phyloP scores from a whole-genome alignment of 2,888 invertebrate genomes.

The Chironomus tentans region DNA sequence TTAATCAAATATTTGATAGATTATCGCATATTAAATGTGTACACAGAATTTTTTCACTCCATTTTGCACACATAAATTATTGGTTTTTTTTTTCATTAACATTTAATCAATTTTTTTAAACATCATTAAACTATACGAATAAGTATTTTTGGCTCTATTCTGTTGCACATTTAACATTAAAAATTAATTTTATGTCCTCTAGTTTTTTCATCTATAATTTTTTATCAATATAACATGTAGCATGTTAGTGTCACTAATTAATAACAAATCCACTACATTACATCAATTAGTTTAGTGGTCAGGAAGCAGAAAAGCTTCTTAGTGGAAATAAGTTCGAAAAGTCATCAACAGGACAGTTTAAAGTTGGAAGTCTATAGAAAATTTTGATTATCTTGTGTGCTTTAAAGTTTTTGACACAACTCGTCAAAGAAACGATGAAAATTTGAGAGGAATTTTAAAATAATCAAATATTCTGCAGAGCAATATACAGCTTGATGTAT shows the following conservation, averaged over 20 bases:
- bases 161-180: neutral
- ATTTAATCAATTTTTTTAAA: neutral
- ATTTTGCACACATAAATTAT: neutral
- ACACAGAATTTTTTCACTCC: neutral
- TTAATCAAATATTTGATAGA: neutral
- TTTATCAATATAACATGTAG: neutral
- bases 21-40: neutral
- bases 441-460: too few relatives aligned
- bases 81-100: neutral
- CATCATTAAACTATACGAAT: neutral
- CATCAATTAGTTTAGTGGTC: neutral
- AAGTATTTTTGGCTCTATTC: neutral
- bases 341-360: too few relatives aligned
- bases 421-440: too few relatives aligned
- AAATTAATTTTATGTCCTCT: neutral
- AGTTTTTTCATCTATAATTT: too few relatives aligned
- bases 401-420: too few relatives aligned
- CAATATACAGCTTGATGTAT: too few relatives aligned
- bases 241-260: neutral
- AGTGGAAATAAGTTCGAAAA: neutral
- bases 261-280: neutral
- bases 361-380: too few relatives aligned
- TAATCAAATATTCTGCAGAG: too few relatives aligned
- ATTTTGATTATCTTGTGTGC: too few relatives aligned
- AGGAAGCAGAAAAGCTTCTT: neutral